Percentiles rank a stretch among this genome's conserved stretches.
These are phyloP conservation scores for Gastrophryne carolinensis DNA, from an alignment of 2,797 vertebrate genomes.

Conservation along the genomic window DNA sequence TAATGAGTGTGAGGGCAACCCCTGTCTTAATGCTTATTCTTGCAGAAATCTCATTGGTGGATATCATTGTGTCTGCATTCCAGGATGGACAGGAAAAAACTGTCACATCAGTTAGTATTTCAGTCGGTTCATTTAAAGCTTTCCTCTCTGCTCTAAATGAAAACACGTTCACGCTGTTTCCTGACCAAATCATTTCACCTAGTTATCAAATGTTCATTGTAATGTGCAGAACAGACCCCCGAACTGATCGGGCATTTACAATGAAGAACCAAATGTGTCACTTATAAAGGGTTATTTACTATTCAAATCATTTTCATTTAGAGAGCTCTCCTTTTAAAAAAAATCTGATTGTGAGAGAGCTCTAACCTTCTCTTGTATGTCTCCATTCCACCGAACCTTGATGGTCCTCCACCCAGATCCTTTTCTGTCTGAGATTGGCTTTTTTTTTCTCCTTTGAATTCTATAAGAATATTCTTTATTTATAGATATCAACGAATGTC, in stretches of 20 bases:
- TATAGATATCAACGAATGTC: conserved; percentile 83
- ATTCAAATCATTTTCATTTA: too few relatives aligned
- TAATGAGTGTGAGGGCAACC: conserved; percentile 90
- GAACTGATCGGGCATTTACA: too few relatives aligned
- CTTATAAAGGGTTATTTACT: too few relatives aligned
- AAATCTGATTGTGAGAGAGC: too few relatives aligned
- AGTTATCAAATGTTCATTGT: too few relatives aligned
- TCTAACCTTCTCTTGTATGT: too few relatives aligned
- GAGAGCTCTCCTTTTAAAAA: too few relatives aligned
- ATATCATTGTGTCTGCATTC: conserved; percentile 96
- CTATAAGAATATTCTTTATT: conserved; percentile 48
- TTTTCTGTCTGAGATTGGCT: not conserved
- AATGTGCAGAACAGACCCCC: too few relatives aligned
- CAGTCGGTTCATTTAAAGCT: conserved; percentile 27
- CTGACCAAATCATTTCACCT: not conserved
- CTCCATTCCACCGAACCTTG: too few relatives aligned
- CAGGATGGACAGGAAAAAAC: conserved; percentile 92
- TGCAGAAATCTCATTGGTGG: conserved; percentile 99
- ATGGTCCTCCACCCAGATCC: not conserved
- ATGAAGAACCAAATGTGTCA: too few relatives aligned
- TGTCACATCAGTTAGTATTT: conserved; percentile 97
- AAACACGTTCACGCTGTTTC: too few relatives aligned
- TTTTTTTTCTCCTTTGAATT: not conserved
- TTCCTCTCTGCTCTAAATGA: conserved; percentile 3
- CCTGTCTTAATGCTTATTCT: conserved; percentile 92